Conservation (phyloP, 2,113 vertebrate genomes). For the Caranx melampygus region DNA sequence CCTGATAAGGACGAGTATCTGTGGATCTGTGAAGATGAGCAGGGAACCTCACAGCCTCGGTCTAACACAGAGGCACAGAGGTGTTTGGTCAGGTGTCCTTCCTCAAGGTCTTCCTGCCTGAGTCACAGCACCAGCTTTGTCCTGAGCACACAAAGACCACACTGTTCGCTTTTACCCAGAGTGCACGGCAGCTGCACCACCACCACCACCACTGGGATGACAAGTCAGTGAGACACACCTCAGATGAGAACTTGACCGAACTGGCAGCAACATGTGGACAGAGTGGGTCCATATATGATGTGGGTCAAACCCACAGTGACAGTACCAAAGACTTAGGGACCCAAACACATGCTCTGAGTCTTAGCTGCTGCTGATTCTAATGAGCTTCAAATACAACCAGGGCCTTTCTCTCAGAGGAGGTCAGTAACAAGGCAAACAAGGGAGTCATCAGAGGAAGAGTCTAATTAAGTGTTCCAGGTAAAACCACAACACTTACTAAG, state of each 20-base stretch:
- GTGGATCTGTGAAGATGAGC: conserved; percentile 21
- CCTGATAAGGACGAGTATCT: not conserved
- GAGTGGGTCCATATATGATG: too few relatives aligned
- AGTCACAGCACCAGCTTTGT: conserved; percentile 82
- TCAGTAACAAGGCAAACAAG: conserved; percentile 55
- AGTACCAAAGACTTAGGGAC: too few relatives aligned
- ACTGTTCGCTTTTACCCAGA: conserved; percentile 56
- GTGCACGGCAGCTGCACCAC: not conserved
- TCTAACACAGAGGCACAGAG: conserved; percentile 19
- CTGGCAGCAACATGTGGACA: not conserved
- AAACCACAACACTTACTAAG: not conserved
- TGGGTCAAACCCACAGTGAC: not conserved
- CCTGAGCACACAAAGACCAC: conserved; percentile 74
- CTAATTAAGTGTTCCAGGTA: conserved; percentile 58
- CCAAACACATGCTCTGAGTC: not conserved
- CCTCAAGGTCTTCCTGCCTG: conserved; percentile 48
- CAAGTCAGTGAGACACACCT: conserved; percentile 54
- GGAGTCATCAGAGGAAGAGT: conserved; percentile 34
- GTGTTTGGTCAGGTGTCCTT: conserved; percentile 73
- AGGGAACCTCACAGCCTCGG: not conserved
- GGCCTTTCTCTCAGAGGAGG: conserved; percentile 37
- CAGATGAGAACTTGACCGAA: not conserved
- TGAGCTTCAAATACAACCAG: conserved; percentile 7
- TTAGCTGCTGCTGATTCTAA: conserved; percentile 22
- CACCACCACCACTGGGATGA: conserved; percentile 40